These are phyloP conservation scores for Hemitrygon akajei DNA, from an alignment of 2,797 vertebrate genomes.

Conservation along the genomic window DNA sequence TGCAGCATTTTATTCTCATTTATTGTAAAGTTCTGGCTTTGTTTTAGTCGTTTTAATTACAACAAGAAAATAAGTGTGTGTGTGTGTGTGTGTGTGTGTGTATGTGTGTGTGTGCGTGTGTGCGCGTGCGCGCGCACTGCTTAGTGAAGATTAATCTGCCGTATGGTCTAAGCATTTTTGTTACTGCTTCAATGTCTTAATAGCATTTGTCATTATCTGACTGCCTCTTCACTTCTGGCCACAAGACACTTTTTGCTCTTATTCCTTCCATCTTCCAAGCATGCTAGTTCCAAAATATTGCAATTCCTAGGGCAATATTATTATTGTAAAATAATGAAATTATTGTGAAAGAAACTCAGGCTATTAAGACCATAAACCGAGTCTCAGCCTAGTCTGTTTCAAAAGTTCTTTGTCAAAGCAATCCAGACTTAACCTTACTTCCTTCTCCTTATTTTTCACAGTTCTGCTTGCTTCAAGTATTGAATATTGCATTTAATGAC, in stretches of 20 bases:
- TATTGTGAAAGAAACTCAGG: neutral
- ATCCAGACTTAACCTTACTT: neutral
- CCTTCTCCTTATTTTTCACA: neutral
- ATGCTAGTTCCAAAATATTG: neutral
- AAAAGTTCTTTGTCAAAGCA: neutral
- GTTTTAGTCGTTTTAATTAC: neutral
- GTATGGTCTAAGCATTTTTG: neutral
- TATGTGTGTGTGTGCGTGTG: neutral
- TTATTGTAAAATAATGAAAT: neutral
- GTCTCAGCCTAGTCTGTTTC: neutral
- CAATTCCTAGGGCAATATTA: neutral
- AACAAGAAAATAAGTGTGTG: neutral
- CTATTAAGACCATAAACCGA: neutral
- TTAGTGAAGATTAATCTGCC: neutral
- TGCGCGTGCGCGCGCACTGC: too few species aligned
- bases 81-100: too few species aligned
- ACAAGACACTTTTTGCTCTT: neutral
- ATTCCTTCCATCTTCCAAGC: neutral
- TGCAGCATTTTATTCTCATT: neutral
- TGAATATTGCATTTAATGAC: neutral
- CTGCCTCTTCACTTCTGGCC: neutral
- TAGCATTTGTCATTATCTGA: neutral
- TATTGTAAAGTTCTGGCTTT: neutral
- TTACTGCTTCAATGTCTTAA: neutral
- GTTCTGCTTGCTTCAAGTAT: neutral